phyloP scores from a whole-genome alignment of 2,113 vertebrate species.

The Gymnarchus niloticus region DNA sequence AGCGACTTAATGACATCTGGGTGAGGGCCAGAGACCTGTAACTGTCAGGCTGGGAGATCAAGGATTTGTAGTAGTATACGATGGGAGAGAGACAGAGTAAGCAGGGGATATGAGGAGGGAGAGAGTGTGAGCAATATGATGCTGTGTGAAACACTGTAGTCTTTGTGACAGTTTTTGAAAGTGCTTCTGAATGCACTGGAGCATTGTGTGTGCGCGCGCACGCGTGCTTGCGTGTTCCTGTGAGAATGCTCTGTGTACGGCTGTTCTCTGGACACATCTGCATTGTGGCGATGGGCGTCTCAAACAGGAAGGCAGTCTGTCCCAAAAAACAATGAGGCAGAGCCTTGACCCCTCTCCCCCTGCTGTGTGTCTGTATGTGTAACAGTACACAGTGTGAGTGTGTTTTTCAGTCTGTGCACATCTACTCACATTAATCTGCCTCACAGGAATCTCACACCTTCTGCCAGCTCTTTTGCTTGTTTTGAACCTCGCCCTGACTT shows the following conservation, averaged over 20 bases:
- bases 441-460: slow-evolving; percentile 13
- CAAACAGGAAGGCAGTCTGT: slow-evolving; percentile 63
- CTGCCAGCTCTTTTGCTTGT: slow-evolving; percentile 7
- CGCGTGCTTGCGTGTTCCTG: slow-evolving; percentile 8
- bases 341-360: slow-evolving; percentile 58
- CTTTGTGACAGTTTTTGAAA: background rate
- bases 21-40: background rate
- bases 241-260: slow-evolving; percentile 28
- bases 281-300: slow-evolving; percentile 51
- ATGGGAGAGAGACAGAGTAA: background rate
- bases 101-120: background rate
- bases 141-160: slow-evolving; percentile 10
- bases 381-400: slow-evolving; percentile 11
- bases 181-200: background rate
- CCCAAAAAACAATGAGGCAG: slow-evolving; percentile 64
- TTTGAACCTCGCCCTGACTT: background rate
- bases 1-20: background rate
- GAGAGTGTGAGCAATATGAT: slow-evolving; percentile 5
- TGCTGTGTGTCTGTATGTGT: slow-evolving; percentile 16
- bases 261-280: slow-evolving; percentile 46
- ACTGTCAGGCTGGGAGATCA: background rate
- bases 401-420: background rate
- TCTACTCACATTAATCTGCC: background rate
- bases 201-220: background rate
- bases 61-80: background rate